These are phyloP conservation scores for Drosophila quinaria DNA, from an alignment of 2,888 invertebrate species.

Conservation along the genomic window DNA sequence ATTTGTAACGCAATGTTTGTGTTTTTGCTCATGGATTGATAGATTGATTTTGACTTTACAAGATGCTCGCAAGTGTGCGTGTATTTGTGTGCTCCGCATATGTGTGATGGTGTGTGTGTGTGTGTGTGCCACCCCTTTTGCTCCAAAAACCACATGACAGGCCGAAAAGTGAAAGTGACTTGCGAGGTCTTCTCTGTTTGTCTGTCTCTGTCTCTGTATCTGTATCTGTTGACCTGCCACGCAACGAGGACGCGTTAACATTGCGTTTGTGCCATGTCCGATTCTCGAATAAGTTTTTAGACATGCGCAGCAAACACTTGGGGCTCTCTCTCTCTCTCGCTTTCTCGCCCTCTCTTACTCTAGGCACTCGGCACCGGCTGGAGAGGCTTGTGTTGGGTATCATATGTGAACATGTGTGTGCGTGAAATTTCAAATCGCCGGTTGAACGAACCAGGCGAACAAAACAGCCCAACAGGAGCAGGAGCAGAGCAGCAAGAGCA, in stretches of 20 bases:
- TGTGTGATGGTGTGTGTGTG: slow-evolving; percentile 19
- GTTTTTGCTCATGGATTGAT: slow-evolving; percentile 58
- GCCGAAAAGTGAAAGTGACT: slow-evolving; percentile 68
- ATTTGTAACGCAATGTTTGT: slow-evolving; percentile 50
- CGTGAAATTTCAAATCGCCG: slow-evolving; percentile 62
- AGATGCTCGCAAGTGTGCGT: slow-evolving; percentile 47
- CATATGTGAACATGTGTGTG: slow-evolving; percentile 50
- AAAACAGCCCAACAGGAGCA: slow-evolving; percentile 51
- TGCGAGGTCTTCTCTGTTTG: slow-evolving; percentile 23
- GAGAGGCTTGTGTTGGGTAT: slow-evolving; percentile 11
- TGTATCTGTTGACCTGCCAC: slow-evolving; percentile 52
- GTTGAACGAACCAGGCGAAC: slow-evolving; percentile 76
- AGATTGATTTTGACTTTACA: slow-evolving; percentile 72
- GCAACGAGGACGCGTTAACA: slow-evolving; percentile 26
- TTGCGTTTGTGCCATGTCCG: slow-evolving; percentile 30
- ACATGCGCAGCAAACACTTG: slow-evolving; percentile 47
- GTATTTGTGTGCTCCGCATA: not conserved
- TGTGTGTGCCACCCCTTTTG: slow-evolving; percentile 46
- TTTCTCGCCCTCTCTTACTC: slow-evolving; percentile 1
- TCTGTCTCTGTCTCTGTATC: slow-evolving; percentile 35
- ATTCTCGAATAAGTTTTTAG: slow-evolving; percentile 36
- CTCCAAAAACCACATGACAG: slow-evolving; percentile 35
- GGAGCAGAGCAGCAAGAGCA: slow-evolving; percentile 23
- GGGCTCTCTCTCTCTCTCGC: slow-evolving; percentile 14
- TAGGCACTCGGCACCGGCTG: slow-evolving; percentile 28